These are phyloP conservation scores for Cynopterus sphinx DNA, from an alignment of 2,797 vertebrate species.

Conservation along the genomic window DNA sequence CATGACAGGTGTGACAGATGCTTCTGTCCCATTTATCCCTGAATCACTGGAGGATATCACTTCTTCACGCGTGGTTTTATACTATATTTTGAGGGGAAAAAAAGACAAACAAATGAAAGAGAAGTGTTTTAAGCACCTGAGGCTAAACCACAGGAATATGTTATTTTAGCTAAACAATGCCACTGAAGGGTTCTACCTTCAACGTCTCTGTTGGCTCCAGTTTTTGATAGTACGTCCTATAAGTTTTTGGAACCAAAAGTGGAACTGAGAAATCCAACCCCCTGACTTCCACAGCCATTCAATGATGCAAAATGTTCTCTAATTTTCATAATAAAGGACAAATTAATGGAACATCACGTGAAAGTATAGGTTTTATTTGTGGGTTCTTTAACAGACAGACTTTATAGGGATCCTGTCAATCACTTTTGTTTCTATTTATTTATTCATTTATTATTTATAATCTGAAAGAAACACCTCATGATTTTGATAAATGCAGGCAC, in stretches of 20 bases:
- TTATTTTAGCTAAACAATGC: background rate
- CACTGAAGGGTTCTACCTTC: background rate
- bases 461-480: background rate
- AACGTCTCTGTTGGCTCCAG: background rate
- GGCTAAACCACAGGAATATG: background rate
- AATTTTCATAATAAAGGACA: background rate
- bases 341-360: background rate
- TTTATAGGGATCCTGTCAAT: background rate
- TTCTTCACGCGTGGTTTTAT: slow-evolving; percentile 95
- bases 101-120: background rate
- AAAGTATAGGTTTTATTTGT: background rate
- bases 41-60: slow-evolving; percentile 73
- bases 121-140: background rate
- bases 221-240: background rate
- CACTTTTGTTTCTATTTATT: slow-evolving; percentile 32
- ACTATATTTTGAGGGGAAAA: slow-evolving; percentile 84
- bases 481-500: background rate
- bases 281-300: background rate
- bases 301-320: background rate
- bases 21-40: slow-evolving; percentile 67
- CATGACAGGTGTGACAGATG: slow-evolving; percentile 82
- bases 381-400: background rate
- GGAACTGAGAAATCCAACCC: background rate
- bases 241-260: background rate
- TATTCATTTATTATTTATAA: slow-evolving; percentile 17